Evolutionary conservation across 2,113 vertebrate genomes (phyloP), one percentile per base, ranked within the genome.

Genomic region (Struthidea cinerea): DNA sequence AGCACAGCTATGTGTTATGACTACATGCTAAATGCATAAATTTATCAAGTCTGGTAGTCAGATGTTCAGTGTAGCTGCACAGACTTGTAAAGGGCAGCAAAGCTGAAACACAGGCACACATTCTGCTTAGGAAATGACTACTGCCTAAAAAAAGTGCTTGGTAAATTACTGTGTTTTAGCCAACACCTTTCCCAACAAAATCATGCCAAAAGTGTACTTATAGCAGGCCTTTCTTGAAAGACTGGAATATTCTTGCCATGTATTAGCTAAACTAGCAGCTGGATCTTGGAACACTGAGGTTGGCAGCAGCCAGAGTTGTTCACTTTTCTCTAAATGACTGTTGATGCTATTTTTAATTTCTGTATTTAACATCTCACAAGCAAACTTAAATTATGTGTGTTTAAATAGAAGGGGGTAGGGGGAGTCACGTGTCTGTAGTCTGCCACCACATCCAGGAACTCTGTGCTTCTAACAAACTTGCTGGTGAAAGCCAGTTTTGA

Each of bases 401-500:
- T 92, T 85, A 64, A 84, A 86, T 56, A 85, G 81, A 86, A 86
- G 47, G 30, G n/a, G 18, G 47, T 44, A 69, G 44, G 68, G 44
- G 47, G 92, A 73, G n/a, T 86, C 56, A 83, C 4, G 0, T 78
- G 50, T 76, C 68, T 71, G 27, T 71, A 55, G 60, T 77, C 49
- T 67, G 61, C 52, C 35, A 57, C 41, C 61, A 44, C 47, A 30
- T 69, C 53, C 75, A 83, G 87, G 35, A 65, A 70, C 56, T 61
- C 70, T 84, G 71, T 86, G 93, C 61, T 89, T 87, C 59, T 89
- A 67, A 61, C 70, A 81, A 61, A 82, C 22, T 35, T 78, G 90
- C 92, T 96, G 84, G 82, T 96, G 90, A 87, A 94, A 80, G 73
- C 57, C 46, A 59, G 60, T 78, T 94, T 49, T 69, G 46, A 90